Conservation (phyloP, 2,888 invertebrate genomes). For the Anthophora plumipes region DNA sequence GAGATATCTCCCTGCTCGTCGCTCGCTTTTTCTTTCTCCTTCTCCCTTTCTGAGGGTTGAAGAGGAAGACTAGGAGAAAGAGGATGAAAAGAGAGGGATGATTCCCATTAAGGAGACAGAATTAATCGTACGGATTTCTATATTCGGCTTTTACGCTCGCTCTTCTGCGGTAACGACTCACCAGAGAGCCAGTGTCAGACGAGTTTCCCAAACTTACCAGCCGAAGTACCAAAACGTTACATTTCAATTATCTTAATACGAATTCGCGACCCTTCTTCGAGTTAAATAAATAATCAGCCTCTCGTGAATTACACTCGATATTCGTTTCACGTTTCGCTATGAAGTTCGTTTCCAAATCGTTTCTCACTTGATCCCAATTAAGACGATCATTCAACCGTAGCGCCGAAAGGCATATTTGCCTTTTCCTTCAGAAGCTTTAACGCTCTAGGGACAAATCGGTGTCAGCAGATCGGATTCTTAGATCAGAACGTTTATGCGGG, state of each 20-base stretch:
- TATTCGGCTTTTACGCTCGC: conserved; percentile 27
- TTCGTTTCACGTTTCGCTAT: neutral
- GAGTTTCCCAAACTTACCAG: neutral
- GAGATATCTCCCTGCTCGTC: conserved; percentile 35
- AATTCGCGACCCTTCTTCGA: neutral
- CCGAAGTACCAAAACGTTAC: neutral
- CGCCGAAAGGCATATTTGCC: too few species aligned
- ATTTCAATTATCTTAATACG: conserved; percentile 27
- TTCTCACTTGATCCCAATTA: neutral
- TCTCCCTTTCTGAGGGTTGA: neutral
- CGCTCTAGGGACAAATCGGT: neutral
- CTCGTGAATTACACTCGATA: neutral
- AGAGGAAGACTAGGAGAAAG: neutral
- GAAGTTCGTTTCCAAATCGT: neutral
- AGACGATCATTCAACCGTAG: too few species aligned
- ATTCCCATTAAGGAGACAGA: conserved; percentile 41
- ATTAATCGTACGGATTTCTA: conserved; percentile 61
- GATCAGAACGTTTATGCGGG: conserved; percentile 10
- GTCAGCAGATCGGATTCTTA: neutral
- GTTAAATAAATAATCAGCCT: neutral
- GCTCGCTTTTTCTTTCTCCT: too few species aligned
- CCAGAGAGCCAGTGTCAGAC: neutral
- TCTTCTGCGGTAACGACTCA: neutral
- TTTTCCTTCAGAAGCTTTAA: neutral
- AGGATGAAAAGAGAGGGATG: neutral